Evolutionary conservation across 2,113 vertebrate genomes (phyloP).

Genomic region (Tapirus terrestris): DNA sequence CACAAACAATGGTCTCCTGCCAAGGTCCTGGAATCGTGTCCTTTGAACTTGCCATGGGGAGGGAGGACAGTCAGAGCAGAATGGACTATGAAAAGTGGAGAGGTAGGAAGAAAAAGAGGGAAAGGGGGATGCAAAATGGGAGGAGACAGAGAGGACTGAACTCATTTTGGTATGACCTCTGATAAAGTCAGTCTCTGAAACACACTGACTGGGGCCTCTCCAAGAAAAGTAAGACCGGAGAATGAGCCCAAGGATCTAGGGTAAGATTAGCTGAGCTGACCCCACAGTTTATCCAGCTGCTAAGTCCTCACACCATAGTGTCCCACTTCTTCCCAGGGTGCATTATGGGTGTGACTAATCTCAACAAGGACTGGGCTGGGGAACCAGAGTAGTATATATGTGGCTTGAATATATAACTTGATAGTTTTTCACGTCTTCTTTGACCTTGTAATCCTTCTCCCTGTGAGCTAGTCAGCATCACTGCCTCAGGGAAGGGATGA

Average conservation of each 20-base stretch:
- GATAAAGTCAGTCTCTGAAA: neutral
- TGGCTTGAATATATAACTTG: neutral
- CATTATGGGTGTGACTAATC: neutral
- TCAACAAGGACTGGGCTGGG: neutral
- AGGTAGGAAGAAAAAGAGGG: neutral
- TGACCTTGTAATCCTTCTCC: neutral
- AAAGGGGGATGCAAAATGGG: neutral
- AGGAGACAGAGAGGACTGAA: neutral
- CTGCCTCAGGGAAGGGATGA: neutral
- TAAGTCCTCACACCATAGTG: neutral
- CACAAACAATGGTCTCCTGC: neutral
- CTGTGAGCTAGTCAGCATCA: neutral
- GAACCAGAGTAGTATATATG: neutral
- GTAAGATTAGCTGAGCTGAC: neutral
- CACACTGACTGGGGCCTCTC: neutral
- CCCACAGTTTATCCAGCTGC: neutral
- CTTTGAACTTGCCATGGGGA: neutral
- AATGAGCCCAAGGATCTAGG: neutral
- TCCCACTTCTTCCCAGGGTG: neutral
- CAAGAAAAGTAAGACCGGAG: neutral
- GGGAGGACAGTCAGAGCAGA: neutral
- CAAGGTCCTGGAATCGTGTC: neutral
- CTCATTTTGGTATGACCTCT: neutral
- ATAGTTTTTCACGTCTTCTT: neutral
- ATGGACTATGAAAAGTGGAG: neutral